phyloP scores from a whole-genome alignment of 2,797 vertebrate species.

The Rhinogobio ventralis region DNA sequence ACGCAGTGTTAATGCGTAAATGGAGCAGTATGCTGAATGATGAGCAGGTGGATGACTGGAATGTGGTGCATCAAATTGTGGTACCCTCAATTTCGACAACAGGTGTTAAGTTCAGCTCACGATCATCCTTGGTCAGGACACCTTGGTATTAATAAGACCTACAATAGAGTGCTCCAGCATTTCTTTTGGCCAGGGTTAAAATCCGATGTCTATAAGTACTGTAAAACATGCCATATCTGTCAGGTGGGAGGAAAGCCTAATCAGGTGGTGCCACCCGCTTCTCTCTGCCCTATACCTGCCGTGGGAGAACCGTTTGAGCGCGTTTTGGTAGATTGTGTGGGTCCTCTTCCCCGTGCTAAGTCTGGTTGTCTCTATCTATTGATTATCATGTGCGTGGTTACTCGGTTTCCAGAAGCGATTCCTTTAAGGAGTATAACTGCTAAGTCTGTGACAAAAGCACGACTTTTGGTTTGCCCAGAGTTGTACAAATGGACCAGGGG shows the following conservation, averaged over 20 bases:
- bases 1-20: not conserved
- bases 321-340: not conserved
- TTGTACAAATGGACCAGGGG: not conserved
- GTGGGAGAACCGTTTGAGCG: not conserved
- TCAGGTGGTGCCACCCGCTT: not conserved
- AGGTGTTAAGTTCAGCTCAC: not conserved
- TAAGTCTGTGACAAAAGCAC: not conserved
- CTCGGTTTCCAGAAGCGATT: too few species aligned
- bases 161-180: not conserved
- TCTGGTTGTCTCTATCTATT: not conserved
- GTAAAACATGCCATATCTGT: not conserved
- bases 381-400: not conserved
- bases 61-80: not conserved
- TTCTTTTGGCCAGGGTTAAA: not conserved
- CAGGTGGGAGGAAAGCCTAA: not conserved
- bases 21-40: not conserved
- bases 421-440: not conserved
- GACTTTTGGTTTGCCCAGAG: not conserved
- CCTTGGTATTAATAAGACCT: not conserved
- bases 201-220: not conserved
- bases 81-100: not conserved
- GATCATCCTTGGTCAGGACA: not conserved
- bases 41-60: not conserved
- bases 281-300: not conserved
- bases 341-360: too few species aligned